Conservation (phyloP, 2,888 invertebrate species). For the Tenthredo distinguenda region DNA sequence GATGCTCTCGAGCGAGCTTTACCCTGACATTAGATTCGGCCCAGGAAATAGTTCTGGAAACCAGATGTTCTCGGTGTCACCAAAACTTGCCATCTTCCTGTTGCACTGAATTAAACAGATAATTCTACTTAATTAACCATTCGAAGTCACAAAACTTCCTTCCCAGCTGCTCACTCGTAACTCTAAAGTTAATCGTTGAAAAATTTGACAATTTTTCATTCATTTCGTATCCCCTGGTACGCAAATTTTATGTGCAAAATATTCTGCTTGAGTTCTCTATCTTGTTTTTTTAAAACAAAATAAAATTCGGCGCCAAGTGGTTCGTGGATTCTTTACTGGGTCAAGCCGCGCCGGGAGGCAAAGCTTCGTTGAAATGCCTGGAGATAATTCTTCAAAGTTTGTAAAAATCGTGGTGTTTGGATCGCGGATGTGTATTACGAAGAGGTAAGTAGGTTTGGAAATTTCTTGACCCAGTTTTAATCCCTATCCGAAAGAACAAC, state of each 20-base stretch:
- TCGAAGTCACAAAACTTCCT: not conserved
- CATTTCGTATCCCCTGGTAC: not conserved
- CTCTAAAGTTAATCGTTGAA: not conserved
- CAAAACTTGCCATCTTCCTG: conserved; percentile 15
- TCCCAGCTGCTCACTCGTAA: not conserved
- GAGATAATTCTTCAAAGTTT: not conserved
- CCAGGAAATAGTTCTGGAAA: conserved; percentile 14
- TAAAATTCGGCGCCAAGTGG: not conserved
- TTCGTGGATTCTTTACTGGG: not conserved
- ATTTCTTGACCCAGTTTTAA: not conserved
- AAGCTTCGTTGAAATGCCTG: not conserved
- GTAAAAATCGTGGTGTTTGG: not conserved
- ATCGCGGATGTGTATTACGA: not conserved
- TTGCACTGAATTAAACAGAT: conserved; percentile 41
- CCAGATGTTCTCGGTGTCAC: conserved; percentile 15
- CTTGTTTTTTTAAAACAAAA: not conserved
- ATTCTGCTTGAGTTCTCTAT: not conserved
- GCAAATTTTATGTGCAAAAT: not conserved
- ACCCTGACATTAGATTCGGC: not conserved
- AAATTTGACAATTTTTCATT: not conserved
- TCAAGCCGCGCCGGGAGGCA: not conserved
- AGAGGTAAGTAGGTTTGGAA: not conserved
- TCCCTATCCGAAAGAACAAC: not conserved
- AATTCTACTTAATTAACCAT: not conserved
- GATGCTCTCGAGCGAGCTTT: conserved; percentile 20